Evolutionary conservation across 2,888 invertebrate genomes (phyloP), one percentile per base, ranked within the genome.

Genomic region (Strigamia maritima): DNA sequence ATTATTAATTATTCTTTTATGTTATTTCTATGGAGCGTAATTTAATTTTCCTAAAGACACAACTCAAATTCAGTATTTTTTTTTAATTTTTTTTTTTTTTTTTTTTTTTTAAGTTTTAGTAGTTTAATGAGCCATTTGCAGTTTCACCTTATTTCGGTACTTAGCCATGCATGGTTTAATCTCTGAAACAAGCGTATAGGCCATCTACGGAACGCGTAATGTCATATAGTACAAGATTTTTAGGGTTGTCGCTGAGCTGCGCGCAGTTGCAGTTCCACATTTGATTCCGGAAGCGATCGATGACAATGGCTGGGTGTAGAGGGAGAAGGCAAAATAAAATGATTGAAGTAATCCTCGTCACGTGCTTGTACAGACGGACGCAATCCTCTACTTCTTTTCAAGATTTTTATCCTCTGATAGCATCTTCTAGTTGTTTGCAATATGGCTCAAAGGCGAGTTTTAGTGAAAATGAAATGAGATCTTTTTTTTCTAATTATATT

Each of bases 91-190:
- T 31, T 31, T 6, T 4, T 35, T 4, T 35, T 35, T 1, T 35
- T 35, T 35, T 35, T 8, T 8, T 4, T 31, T 31, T 31, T 31
- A 4, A 4, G 7, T 2, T 31, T 31, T 10, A 49, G n/a, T 16
- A 10, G 10, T 89, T 87, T 88, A 89, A 88, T 89, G 88, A 89
- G 89, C 88, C 89, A 87, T 89, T 89, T 87, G 88, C 88, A 86
- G 88, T 89, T 88, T 89, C 88, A 87, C 88, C 86, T 87, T 88
- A 86, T 86, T 86, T 84, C 84, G 87, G 88, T 87, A 89, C 90
- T 89, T 87, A 90, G 88, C 90, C 90, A 89, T 89, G 90, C 90
- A 90, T 90, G 90, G 89, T 89, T 89, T 89, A 90, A 89, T 89
- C 89, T 89, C 90, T 90, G 89, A 90, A 89, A 89, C 89, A 89